Percentiles rank a stretch among this genome's conserved stretches.
Evolutionary conservation across 2,888 invertebrate genomes (phyloP).

Genomic region (Euproctis similis): DNA sequence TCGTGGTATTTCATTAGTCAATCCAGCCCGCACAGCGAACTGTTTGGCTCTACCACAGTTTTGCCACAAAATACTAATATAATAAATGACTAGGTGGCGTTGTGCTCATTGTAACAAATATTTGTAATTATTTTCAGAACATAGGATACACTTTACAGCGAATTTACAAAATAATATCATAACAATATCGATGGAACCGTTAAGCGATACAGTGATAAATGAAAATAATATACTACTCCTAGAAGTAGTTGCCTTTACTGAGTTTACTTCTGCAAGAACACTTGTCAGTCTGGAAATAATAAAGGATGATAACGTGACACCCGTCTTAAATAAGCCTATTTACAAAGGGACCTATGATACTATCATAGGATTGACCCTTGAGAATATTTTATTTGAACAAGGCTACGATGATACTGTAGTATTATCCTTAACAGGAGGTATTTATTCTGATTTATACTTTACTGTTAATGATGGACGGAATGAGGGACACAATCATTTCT

Average conservation of each 20-base stretch:
- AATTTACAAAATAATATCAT: slow-evolving; percentile 29
- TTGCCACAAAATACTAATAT: too few relatives aligned
- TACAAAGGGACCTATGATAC: slow-evolving; percentile 41
- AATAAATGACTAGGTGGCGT: too few relatives aligned
- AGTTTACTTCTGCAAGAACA: slow-evolving; percentile 28
- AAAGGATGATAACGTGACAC: slow-evolving; percentile 47
- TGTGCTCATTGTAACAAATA: too few relatives aligned
- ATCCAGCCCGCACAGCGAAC: too few relatives aligned
- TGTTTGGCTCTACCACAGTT: too few relatives aligned
- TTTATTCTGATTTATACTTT: too few relatives aligned
- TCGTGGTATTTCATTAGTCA: too few relatives aligned
- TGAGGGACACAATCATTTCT: too few relatives aligned
- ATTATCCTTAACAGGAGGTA: slow-evolving; percentile 45
- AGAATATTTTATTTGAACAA: slow-evolving; percentile 36
- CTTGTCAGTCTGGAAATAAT: slow-evolving; percentile 46
- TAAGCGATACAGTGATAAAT: slow-evolving; percentile 31
- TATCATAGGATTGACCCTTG: slow-evolving; percentile 30
- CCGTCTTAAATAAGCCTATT: slow-evolving; percentile 38
- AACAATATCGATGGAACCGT: slow-evolving; percentile 33
- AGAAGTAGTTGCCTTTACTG: slow-evolving; percentile 35
- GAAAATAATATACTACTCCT: slow-evolving; percentile 40
- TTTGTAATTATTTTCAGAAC: slow-evolving; percentile 31
- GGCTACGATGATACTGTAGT: slow-evolving; percentile 46
- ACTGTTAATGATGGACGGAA: too few relatives aligned
- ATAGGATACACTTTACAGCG: slow-evolving; percentile 31